Evolutionary conservation across 2,888 invertebrate genomes (phyloP).

Genomic region (Therioaphis trifolii): DNA sequence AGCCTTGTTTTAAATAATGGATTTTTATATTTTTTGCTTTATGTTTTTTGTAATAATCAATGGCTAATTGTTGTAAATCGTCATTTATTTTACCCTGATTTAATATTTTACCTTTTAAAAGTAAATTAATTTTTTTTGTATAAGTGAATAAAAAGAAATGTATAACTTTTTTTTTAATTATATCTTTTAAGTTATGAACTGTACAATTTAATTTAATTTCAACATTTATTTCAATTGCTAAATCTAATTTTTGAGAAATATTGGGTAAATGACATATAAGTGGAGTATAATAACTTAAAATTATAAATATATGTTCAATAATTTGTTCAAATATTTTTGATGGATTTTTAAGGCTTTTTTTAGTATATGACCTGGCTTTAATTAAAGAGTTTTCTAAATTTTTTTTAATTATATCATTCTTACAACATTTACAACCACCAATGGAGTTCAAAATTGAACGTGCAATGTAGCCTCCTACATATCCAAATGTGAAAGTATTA

Average conservation of each 20-base stretch:
- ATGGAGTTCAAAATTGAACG: slow-evolving; percentile 11
- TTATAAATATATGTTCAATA: slow-evolving; percentile 20
- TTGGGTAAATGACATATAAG: not conserved
- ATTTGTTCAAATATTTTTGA: slow-evolving; percentile 1
- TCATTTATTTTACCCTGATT: not conserved
- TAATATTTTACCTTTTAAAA: not conserved
- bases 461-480: slow-evolving; percentile 15
- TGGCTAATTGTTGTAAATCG: too few species aligned
- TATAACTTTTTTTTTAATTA: slow-evolving; percentile 1
- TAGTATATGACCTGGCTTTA: not conserved
- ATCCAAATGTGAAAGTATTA: slow-evolving; percentile 10
- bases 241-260: not conserved
- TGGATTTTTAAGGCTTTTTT: not conserved
- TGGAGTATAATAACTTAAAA: not conserved
- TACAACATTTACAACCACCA: slow-evolving; percentile 3
- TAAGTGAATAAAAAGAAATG: slow-evolving; percentile 13
- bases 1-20: too few species aligned
- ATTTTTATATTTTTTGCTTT: too few species aligned
- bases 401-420: slow-evolving; percentile 8
- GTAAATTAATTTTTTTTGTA: too few species aligned
- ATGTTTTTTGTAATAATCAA: too few species aligned
- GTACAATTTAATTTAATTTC: slow-evolving; percentile 3
- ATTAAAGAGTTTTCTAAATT: slow-evolving; percentile 15
- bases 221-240: slow-evolving; percentile 21
- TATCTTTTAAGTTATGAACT: not conserved